Evolutionary conservation across 2,888 invertebrate genomes (phyloP).

Genomic region (Hyppa rectilinea): DNA sequence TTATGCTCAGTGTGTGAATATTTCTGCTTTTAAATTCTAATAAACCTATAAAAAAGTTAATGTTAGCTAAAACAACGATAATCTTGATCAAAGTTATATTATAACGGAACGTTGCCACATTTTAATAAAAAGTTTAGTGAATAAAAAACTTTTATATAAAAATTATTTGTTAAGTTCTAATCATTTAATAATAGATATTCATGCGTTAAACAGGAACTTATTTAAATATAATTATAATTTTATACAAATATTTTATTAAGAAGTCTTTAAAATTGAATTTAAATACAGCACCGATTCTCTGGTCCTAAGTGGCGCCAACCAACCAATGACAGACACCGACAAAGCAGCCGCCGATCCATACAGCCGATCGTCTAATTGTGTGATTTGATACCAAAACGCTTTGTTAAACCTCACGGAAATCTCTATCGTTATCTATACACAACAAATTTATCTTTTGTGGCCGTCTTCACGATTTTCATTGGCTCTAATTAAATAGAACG

Average conservation of each 20-base stretch:
- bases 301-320: slow-evolving; percentile 73
- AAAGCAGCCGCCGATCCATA: slow-evolving; percentile 83
- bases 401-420: slow-evolving; percentile 86
- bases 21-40: slow-evolving; percentile 13
- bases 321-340: slow-evolving; percentile 86
- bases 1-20: neutral
- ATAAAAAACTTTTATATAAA: neutral
- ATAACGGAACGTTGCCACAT: slow-evolving; percentile 16
- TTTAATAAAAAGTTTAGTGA: slow-evolving; percentile 15
- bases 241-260: slow-evolving; percentile 1
- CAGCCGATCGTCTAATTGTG: slow-evolving; percentile 90
- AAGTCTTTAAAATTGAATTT: neutral
- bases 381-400: slow-evolving; percentile 90
- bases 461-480: slow-evolving; percentile 71
- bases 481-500: slow-evolving; percentile 77
- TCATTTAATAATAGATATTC: slow-evolving; percentile 5
- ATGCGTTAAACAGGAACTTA: slow-evolving; percentile 3
- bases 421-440: slow-evolving; percentile 84
- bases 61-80: slow-evolving; percentile 5
- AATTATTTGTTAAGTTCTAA: slow-evolving; percentile 27
- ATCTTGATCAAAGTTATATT: neutral
- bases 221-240: slow-evolving; percentile 12
- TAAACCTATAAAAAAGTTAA: slow-evolving; percentile 19
- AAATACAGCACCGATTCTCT: slow-evolving; percentile 23
- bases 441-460: slow-evolving; percentile 87